A percentile compares a stretch with the other conserved stretches of the same genome.
Conservation (phyloP, 2,888 invertebrate genomes). For the Graphium colonna region DNA sequence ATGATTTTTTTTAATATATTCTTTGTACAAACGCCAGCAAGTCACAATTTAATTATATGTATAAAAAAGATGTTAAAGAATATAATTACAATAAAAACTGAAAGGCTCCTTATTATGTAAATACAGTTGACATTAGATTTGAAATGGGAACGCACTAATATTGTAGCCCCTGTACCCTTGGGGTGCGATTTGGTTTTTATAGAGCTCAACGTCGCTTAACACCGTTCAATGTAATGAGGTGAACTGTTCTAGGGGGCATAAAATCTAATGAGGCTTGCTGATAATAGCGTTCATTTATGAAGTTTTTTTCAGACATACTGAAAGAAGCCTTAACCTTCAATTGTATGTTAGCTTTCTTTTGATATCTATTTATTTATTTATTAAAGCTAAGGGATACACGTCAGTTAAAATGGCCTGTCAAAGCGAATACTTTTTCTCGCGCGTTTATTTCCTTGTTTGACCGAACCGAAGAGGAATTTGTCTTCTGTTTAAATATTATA, state of each 20-base stretch:
- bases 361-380: not conserved
- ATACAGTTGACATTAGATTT: conserved; percentile 3
- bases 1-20: too few relatives aligned
- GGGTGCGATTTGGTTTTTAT: conserved; percentile 12
- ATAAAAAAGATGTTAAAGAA: too few relatives aligned
- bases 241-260: conserved; percentile 34
- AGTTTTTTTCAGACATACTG: conserved; percentile 39
- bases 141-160: conserved; percentile 13
- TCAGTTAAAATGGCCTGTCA: too few relatives aligned
- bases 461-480: too few relatives aligned
- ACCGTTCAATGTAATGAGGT: not conserved
- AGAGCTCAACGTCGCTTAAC: conserved; percentile 20
- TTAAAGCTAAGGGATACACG: too few relatives aligned
- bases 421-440: too few relatives aligned
- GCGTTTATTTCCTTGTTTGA: too few relatives aligned
- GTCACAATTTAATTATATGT: too few relatives aligned
- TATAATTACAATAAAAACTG: too few relatives aligned
- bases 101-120: conserved; percentile 1
- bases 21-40: too few relatives aligned
- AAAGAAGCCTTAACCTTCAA: conserved; percentile 8
- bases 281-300: conserved; percentile 60
- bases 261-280: conserved; percentile 64
- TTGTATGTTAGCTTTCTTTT: not conserved
- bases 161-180: not conserved
- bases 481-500: too few relatives aligned